Base-by-base conservation (phyloP, 2,113 vertebrate species). In the Henicopernis longicauda region DNA sequence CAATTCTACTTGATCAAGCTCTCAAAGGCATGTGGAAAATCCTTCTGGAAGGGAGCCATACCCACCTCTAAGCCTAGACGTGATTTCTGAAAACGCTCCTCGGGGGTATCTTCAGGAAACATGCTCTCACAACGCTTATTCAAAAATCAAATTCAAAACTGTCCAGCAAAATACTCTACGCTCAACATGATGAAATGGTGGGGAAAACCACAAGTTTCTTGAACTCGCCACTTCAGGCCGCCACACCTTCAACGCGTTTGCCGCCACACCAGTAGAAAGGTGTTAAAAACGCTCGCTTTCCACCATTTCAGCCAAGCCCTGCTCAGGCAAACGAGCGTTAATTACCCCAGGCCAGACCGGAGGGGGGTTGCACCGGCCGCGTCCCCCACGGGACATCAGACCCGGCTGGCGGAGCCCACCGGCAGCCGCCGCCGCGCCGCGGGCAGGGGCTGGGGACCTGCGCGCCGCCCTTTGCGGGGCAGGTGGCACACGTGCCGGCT, bases 401-500 rank as follows among this genome's bases (percentile, higher is more conserved):
- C 7, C n/a, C 34, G 47, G 40, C 52, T 21, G 63, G 44, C 3
- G 0, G 0, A 25, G 38, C 11, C 5, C 42, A 16, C 21, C 76
- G 17, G 50, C 36, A 61, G 45, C 22, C 52, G 17, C 45, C 6
- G 1, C 2, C 2, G 11, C 16, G 6, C 9, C 1, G 8, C 10
- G 3, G 9, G 47, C 27, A 45, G 21, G 0, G 6, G 61, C 21
- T 9, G 22, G 7, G 58, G n/a, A 5, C 4, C 13, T 3, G 42
- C 4, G 66, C 14, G 1, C 17, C 1, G 44, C 16, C 29, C 55
- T 23, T 42, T 1, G 10, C 57, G 5, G 42, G 29, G 42, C 63
- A 15, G n/a, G 15, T 27, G 12, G 13, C 4, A 11, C 6, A 12
- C 0, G 25, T 6, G 11, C 11, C n/a, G n/a, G n/a, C 58, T 2